Evolutionary conservation across 1,140 invertebrate genomes (phyloP), one percentile per base, ranked within the genome.

Genomic region (Gryllus bimaculatus): DNA sequence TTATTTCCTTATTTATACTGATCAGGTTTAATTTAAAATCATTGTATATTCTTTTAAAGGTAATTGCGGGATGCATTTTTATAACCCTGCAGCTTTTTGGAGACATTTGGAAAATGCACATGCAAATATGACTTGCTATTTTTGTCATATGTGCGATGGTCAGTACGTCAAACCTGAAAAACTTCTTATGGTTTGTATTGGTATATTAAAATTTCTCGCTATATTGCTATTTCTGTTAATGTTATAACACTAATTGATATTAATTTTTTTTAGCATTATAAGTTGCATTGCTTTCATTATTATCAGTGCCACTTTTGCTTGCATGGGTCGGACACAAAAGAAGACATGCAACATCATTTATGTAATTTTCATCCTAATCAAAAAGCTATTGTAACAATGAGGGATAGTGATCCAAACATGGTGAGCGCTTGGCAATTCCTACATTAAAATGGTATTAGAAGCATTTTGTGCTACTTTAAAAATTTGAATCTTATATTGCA

Each of bases 241-340:
- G 26, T 39, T 39, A 10, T 80, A 77, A 73, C 26, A n/a, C 73
- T 39, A 26, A 8, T 26, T 10, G 47, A 74, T 48, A 77, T 76
- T 54, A 21, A 66, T 81, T 7, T 78, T 79, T 81, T 81, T 18
- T 74, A 86, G 84, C 87, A 87, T 80, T 79, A 79, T 73, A 79
- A 79, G 48, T 48, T 74, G 73, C 79, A 79, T 48, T 54, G 75
- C 21, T 73, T 77, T 8, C 73, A 85, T 48, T 87, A 86, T 47
- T 89, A 85, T 75, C 89, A 89, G 76, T 90, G 89, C 77, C 82
- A 87, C 5, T 89, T 89, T 80, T 90, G 89, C 79, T 49, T 85
- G 12, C 83, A 84, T 81, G 89, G 88, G 8, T 81, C 85, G 7
- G 83, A 87, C n/a, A 83, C 81, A 8, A 80, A 84, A 7, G 81